Conservation (phyloP, 2,797 vertebrate genomes). For the Calcarius lapponicus region DNA sequence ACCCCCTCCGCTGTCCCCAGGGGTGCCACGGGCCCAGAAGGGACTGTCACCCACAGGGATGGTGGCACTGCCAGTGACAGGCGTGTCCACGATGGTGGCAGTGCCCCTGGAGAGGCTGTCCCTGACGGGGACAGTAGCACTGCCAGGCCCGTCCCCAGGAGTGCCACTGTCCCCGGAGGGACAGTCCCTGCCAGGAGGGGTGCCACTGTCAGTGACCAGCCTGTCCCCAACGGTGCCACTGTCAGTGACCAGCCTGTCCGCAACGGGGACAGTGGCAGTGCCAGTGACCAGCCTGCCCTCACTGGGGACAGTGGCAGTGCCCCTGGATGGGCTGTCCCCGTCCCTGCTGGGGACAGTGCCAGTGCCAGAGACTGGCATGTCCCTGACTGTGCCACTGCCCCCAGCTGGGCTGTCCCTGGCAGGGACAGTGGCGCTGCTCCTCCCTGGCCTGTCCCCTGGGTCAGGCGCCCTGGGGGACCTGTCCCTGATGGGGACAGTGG, state of each 20-base stretch:
- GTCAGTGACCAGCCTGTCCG: background rate
- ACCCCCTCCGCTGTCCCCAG: accelerated
- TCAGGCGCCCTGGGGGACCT: background rate
- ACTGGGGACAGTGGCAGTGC: no score
- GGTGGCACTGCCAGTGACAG: background rate
- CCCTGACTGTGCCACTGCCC: background rate
- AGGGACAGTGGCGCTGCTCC: background rate
- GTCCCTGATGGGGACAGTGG: background rate
- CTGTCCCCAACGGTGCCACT: background rate
- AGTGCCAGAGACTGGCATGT: background rate
- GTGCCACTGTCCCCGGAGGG: background rate
- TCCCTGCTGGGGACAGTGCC: background rate
- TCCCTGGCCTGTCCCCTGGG: background rate
- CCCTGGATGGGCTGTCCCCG: no score
- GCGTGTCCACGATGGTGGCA: background rate
- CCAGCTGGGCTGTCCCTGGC: background rate
- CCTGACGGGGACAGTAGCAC: background rate
- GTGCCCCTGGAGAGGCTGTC: background rate
- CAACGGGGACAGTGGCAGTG: no score
- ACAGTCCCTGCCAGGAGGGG: background rate
- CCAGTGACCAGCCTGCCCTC: no score
- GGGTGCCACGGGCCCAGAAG: accelerated
- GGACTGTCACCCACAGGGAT: background rate
- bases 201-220: background rate
- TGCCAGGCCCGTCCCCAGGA: background rate